A percentile compares a stretch with the other conserved stretches of the same genome.
phyloP scores from a whole-genome alignment of 2,113 vertebrate genomes.

The Octodon degus region DNA sequence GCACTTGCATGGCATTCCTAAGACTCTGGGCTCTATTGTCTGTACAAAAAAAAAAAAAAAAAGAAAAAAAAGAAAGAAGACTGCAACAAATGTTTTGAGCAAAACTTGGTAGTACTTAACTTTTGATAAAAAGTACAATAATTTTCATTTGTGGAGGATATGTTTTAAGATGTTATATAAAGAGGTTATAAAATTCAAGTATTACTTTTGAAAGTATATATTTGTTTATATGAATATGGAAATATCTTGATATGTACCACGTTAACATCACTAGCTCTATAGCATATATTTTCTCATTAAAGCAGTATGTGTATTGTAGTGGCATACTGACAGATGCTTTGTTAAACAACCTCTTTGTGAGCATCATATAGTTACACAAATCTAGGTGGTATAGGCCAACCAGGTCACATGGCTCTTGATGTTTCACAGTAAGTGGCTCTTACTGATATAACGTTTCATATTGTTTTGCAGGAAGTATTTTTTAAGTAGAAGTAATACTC shows the following conservation, averaged over 20 bases:
- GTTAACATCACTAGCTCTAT: conserved; percentile 5
- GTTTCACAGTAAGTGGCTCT: too few relatives aligned
- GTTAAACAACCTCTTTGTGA: not conserved
- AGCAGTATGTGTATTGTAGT: not conserved
- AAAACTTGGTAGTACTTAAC: not conserved
- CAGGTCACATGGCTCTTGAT: not conserved
- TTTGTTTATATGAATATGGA: not conserved
- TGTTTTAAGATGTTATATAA: not conserved
- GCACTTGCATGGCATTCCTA: not conserved
- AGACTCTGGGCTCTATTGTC: not conserved
- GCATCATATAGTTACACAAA: not conserved
- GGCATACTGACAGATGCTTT: not conserved
- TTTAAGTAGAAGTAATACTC: not conserved
- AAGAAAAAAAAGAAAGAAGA: not conserved
- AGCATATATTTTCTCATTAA: conserved; percentile 18
- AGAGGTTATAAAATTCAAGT: not conserved
- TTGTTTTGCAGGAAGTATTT: not conserved
- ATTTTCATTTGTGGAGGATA: not conserved
- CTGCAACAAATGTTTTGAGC: conserved; percentile 8
- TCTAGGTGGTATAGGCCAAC: not conserved
- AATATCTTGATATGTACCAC: not conserved
- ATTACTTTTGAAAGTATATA: not conserved
- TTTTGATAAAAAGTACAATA: not conserved
- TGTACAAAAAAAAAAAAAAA: not conserved
- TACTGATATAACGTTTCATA: not conserved